Conservation (phyloP, 1,140 invertebrate species). For the Onthophagus taurus region DNA sequence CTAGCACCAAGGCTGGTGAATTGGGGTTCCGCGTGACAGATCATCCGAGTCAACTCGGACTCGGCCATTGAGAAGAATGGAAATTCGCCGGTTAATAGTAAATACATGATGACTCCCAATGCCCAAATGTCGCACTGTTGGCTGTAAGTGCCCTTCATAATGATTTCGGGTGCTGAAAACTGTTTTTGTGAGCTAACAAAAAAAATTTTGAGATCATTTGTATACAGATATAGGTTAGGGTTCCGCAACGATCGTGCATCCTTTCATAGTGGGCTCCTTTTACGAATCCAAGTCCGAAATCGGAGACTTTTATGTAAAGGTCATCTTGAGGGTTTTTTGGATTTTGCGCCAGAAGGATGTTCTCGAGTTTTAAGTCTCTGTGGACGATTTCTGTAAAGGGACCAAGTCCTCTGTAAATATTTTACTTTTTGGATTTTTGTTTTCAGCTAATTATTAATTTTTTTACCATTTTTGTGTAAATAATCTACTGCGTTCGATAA, state of each 20-base stretch:
- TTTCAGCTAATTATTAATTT: neutral
- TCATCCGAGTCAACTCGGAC: constrained; percentile 25
- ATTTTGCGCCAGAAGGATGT: constrained; percentile 44
- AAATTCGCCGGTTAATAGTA: constrained; percentile 36
- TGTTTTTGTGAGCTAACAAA: neutral
- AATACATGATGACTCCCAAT: constrained; percentile 47
- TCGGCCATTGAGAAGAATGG: constrained; percentile 33
- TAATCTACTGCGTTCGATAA: constrained; percentile 43
- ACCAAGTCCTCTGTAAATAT: too few relatives aligned
- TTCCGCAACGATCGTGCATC: constrained; percentile 48
- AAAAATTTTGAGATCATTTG: constrained; percentile 4
- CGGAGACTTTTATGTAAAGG: constrained; percentile 46
- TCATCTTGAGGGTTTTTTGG: constrained; percentile 38
- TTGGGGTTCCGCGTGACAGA: constrained; percentile 27
- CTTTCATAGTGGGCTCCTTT: constrained; percentile 44
- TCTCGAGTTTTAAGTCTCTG: constrained; percentile 50
- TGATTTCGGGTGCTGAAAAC: constrained; percentile 46
- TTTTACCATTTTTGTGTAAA: constrained; percentile 45
- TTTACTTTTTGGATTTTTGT: neutral
- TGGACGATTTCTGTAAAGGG: constrained; percentile 46
- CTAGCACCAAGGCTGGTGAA: constrained; percentile 14
- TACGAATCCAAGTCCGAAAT: constrained; percentile 48
- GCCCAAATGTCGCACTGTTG: constrained; percentile 52
- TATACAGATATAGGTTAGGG: constrained; percentile 48
- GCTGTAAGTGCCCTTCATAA: constrained; percentile 45